Evolutionary conservation across 2,113 vertebrate species (phyloP).

Genomic region (Amia ocellicauda): DNA sequence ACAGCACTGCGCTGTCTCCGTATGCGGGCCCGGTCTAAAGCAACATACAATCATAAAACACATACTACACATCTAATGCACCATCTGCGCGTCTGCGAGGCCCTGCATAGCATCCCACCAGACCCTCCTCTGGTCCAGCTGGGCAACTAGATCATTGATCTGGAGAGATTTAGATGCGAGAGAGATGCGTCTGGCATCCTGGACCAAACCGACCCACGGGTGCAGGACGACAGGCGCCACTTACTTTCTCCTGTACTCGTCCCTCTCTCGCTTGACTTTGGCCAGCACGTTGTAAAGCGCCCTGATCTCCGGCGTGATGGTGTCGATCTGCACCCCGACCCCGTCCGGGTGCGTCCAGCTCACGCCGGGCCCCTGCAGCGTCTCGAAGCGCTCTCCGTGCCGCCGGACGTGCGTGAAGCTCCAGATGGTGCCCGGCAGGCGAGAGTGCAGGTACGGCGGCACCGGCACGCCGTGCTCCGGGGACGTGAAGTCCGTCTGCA

Average conservation of each 20-base stretch:
- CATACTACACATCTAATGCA: too few species aligned
- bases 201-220: too few species aligned
- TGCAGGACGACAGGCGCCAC: conserved; percentile 26
- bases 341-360: conserved; percentile 73
- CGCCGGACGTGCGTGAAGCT: conserved; percentile 80
- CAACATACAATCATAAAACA: too few species aligned
- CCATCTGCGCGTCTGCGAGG: too few species aligned
- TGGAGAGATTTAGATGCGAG: too few species aligned
- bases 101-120: too few species aligned
- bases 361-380: conserved; percentile 73
- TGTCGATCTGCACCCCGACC: conserved; percentile 77
- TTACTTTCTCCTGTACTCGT: conserved; percentile 71
- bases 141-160: too few species aligned
- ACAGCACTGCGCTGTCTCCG: too few species aligned
- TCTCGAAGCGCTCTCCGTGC: conserved; percentile 76
- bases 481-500: conserved; percentile 66
- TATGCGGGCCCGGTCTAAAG: too few species aligned
- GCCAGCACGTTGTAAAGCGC: conserved; percentile 77
- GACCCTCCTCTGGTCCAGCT: too few species aligned
- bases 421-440: conserved; percentile 83
- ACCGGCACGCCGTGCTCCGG: conserved; percentile 25
- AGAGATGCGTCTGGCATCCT: too few species aligned
- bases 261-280: conserved; percentile 76
- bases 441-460: conserved; percentile 34
- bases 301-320: conserved; percentile 75